Conservation (phyloP, 2,797 vertebrate species). For the Oryzias sinensis region DNA sequence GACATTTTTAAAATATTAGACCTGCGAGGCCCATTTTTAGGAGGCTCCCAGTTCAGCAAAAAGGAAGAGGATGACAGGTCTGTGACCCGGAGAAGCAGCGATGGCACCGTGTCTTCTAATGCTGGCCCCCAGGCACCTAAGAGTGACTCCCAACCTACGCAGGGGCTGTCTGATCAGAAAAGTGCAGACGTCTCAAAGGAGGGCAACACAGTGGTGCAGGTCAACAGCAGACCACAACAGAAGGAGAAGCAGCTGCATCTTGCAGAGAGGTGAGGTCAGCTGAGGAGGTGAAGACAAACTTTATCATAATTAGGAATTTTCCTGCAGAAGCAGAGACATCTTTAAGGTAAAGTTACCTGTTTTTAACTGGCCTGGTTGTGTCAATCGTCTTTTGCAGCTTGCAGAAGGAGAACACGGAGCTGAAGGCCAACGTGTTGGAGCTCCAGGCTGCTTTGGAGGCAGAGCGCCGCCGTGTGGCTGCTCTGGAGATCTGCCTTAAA, state of each 20-base stretch:
- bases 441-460: constrained; percentile 82
- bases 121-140: constrained; percentile 20
- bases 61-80: constrained; percentile 33
- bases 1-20: constrained; percentile 85
- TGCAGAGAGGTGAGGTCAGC: constrained; percentile 76
- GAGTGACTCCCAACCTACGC: constrained; percentile 8
- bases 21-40: constrained; percentile 64
- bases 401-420: constrained; percentile 85
- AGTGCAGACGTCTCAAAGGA: constrained; percentile 10
- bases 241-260: constrained; percentile 54
- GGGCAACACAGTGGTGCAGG: constrained; percentile 25
- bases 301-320: too few species aligned
- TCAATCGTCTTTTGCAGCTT: constrained; percentile 71
- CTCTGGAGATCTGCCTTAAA: constrained; percentile 81
- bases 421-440: constrained; percentile 81
- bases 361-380: too few species aligned
- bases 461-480: constrained; percentile 73
- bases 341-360: too few species aligned
- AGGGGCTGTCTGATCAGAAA: constrained; percentile 6
- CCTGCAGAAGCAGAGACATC: too few species aligned
- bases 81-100: constrained; percentile 38
- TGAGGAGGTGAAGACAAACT: background rate
- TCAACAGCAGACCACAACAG: constrained; percentile 34
- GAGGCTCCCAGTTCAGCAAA: constrained; percentile 21
- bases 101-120: constrained; percentile 33